A percentile compares a stretch with the other conserved stretches of the same genome.
Evolutionary conservation across 2,888 invertebrate genomes (phyloP).

Genomic region (Colletes collaris): DNA sequence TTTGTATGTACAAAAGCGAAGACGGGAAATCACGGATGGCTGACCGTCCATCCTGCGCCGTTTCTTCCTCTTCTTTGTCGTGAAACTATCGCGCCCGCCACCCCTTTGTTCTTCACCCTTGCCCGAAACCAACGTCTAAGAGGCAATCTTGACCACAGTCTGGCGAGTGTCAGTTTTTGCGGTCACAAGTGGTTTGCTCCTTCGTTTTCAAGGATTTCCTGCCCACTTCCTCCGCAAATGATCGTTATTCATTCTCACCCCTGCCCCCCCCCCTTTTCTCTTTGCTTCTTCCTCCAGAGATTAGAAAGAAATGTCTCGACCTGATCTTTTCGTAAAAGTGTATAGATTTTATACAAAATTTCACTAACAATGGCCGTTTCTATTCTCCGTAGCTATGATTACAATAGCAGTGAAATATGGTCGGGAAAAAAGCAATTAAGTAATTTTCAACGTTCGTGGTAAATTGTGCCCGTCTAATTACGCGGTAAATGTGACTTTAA

Average conservation of each 20-base stretch:
- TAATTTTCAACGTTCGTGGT: not conserved
- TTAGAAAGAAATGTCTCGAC: not conserved
- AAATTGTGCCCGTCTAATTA: not conserved
- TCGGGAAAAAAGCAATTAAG: not conserved
- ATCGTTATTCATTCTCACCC: conserved; percentile 29
- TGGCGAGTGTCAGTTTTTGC: conserved; percentile 59
- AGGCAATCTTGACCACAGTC: conserved; percentile 63
- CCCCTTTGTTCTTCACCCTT: conserved; percentile 56
- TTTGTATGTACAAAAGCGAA: conserved; percentile 29
- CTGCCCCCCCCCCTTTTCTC: not conserved
- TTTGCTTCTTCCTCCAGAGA: not conserved
- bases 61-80: conserved; percentile 57
- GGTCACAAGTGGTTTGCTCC: conserved; percentile 50
- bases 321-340: no score
- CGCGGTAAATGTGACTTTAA: not conserved
- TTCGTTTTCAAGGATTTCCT: conserved; percentile 52
- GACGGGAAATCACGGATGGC: conserved; percentile 73
- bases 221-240: conserved; percentile 41
- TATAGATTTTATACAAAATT: no score
- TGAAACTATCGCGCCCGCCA: conserved; percentile 36
- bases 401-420: not conserved
- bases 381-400: no score
- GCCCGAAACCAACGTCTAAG: conserved; percentile 25
- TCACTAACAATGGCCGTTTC: no score
- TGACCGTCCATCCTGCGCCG: conserved; percentile 73